These are phyloP conservation scores for Etia nguti DNA, from an alignment of 2,113 vertebrate genomes.

Conservation along the genomic window DNA sequence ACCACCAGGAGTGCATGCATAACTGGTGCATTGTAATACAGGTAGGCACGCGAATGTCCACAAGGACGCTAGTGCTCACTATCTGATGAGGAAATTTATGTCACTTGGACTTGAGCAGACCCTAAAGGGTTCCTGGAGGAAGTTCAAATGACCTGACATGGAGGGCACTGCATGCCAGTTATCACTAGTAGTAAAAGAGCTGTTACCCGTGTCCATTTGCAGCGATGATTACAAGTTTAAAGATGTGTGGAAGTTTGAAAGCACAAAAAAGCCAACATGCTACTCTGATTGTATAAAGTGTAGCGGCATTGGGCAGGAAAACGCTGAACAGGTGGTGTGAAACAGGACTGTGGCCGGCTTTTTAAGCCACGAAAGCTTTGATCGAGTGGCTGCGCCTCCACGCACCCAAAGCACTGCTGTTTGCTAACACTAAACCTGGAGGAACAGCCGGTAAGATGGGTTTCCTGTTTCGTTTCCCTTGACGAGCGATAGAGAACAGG, in stretches of 20 bases:
- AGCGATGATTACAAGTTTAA: not conserved
- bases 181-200: not conserved
- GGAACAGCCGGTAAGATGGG: not conserved
- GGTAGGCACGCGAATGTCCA: not conserved
- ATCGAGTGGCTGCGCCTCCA: not conserved
- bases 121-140: accelerated
- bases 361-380: not conserved
- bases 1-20: not conserved
- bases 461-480: not conserved
- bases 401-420: not conserved
- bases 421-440: not conserved
- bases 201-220: not conserved
- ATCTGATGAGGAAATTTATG: not conserved
- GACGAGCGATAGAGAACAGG: not conserved
- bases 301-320: not conserved
- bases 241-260: not conserved
- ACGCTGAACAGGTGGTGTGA: not conserved
- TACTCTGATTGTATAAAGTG: not conserved
- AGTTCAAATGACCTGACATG: not conserved
- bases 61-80: not conserved
- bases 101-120: not conserved
- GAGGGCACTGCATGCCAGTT: not conserved
- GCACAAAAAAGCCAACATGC: not conserved
- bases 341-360: not conserved
- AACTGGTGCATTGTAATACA: not conserved